Base-by-base conservation (phyloP, 2,797 vertebrate genomes). In the Neostethus bicornis region DNA sequence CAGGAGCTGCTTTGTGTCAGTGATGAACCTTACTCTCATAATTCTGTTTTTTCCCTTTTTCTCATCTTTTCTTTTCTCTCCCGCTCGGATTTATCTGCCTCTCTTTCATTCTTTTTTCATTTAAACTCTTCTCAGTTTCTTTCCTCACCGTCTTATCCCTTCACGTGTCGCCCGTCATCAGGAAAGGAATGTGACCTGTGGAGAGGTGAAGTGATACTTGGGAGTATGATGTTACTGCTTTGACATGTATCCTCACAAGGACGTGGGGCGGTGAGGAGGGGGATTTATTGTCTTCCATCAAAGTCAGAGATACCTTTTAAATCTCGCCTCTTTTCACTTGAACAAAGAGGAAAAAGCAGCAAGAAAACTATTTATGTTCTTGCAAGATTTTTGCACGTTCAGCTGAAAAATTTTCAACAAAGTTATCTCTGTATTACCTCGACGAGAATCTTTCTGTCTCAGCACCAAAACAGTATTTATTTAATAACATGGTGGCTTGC, bases 211-310 rank as follows among this genome's bases (percentile, higher is more conserved):
- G 51, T 49, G 80, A 77, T 78, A 75, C 65, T 54, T 66, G 52
- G 58, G 51, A 46, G 84, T 73, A 67, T 85, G 79, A 75, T 72
- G 71, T 85, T 87, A 74, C 82, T 64, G 50, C 46, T 63, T 58
- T 75, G 82, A 77, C 85, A 76, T 73, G 60, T 62, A 75, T 77
- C 73, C 71, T 50, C 24, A 52, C 73, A 70, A 63, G 72, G 71
- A 63, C 77, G 82, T 41, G 53, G 31, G 16, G 31, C 16, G 66
- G 35, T 51, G 47, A n/a, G n/a, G 57, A 45, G 56, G n/a, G 14
- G 4, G 44, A n/a, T n/a, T 44, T 64, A 66, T 79, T 77, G 66
- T 80, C 61, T 71, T 70, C 17, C 66, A 63, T 72, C 73, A 73
- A 59, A 66, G 63, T 65, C 56, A 70, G 20, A 63, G 62, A 63